Conservation (phyloP, 2,888 invertebrate genomes). For the Euzetes globulus region DNA sequence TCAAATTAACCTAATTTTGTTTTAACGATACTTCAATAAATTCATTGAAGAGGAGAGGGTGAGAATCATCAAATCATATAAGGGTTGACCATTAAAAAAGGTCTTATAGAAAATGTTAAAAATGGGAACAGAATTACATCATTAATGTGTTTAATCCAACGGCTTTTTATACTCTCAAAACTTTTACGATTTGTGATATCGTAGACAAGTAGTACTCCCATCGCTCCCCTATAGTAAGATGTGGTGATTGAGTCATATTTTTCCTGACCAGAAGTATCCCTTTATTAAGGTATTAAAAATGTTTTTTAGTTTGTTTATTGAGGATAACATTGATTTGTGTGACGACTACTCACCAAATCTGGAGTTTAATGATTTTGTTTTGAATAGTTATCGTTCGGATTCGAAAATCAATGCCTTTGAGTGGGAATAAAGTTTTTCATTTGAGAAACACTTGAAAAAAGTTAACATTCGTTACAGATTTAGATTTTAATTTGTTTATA, state of each 20-base stretch:
- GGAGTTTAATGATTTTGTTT: slow-evolving; percentile 25
- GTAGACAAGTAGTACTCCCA: slow-evolving; percentile 12
- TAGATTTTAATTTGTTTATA: neutral
- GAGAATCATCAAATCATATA: no score
- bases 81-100: no score
- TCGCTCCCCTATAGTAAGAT: slow-evolving; percentile 27
- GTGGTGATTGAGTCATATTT: slow-evolving; percentile 26
- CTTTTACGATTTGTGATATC: slow-evolving; percentile 18
- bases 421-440: neutral
- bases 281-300: no score
- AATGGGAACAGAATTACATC: neutral
- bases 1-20: no score
- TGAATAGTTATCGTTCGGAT: slow-evolving; percentile 15
- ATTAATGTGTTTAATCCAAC: slow-evolving; percentile 20
- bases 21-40: no score
- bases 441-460: neutral
- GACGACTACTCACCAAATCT: slow-evolving; percentile 16
- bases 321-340: neutral
- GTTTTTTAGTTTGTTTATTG: neutral
- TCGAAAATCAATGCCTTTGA: slow-evolving; percentile 14
- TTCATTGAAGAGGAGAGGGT: no score
- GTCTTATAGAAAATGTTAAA: no score
- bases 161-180: slow-evolving; percentile 9
- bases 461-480: neutral
- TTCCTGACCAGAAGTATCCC: slow-evolving; percentile 23